Evolutionary conservation across 2,797 vertebrate species (phyloP).

Genomic region (Pyrocephalus nanus): DNA sequence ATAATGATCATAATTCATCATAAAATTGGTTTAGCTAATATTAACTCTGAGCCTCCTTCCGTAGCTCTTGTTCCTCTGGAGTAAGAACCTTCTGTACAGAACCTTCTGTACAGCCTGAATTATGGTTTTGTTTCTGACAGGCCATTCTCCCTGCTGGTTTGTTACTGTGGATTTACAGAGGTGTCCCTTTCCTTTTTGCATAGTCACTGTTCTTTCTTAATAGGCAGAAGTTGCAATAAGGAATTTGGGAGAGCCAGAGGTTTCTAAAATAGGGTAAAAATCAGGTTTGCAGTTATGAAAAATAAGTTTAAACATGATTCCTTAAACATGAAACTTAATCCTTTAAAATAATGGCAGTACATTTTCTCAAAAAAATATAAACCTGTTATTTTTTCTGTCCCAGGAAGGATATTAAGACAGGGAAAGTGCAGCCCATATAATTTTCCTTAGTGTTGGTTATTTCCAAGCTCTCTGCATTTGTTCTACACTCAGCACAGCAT

Average conservation of each 20-base stretch:
- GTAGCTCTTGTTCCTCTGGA: not conserved
- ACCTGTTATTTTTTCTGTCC: not conserved
- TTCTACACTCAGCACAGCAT: not conserved
- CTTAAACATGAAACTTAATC: not conserved
- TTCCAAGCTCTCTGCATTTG: not conserved
- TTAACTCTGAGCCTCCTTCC: not conserved
- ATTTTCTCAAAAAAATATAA: not conserved
- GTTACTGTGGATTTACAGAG: not conserved
- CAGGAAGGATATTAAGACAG: not conserved
- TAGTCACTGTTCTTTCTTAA: not conserved
- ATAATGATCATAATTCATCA: not conserved
- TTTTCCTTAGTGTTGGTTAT: not conserved
- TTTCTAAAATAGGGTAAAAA: not conserved
- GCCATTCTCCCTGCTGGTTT: not conserved
- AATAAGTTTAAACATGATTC: not conserved
- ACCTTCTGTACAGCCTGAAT: not conserved
- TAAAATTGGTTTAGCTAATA: not conserved
- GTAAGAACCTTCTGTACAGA: not conserved
- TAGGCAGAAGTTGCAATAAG: not conserved
- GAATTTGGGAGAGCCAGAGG: not conserved
- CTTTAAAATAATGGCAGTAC: not conserved
- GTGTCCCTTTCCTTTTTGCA: not conserved
- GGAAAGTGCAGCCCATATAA: not conserved
- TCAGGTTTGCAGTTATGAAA: not conserved
- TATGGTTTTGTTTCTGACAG: not conserved